These are phyloP conservation scores for Melinaea menophilus DNA, from an alignment of 2,888 invertebrate species.

Conservation along the genomic window DNA sequence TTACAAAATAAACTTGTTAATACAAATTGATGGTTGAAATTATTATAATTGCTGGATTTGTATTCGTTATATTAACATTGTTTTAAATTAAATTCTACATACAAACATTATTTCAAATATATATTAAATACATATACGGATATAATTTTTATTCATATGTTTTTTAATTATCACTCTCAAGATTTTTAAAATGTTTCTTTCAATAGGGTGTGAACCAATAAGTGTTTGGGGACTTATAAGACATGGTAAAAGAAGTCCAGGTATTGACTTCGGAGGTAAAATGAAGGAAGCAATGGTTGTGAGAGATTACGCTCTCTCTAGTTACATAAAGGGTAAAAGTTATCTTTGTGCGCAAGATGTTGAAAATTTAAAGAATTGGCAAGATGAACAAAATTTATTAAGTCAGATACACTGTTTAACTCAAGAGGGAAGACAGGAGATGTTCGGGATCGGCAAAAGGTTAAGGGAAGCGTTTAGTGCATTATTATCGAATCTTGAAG, in stretches of 20 bases:
- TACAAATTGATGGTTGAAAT: too few relatives aligned
- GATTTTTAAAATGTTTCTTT: background rate
- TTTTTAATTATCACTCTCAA: too few relatives aligned
- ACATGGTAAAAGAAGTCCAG: constrained; percentile 57
- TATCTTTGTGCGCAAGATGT: constrained; percentile 65
- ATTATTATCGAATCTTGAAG: constrained; percentile 69
- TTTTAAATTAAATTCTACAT: too few relatives aligned
- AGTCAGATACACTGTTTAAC: constrained; percentile 46
- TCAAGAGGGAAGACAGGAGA: constrained; percentile 78
- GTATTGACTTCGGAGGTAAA: constrained; percentile 35
- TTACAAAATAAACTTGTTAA: too few relatives aligned
- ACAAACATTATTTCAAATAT: too few relatives aligned
- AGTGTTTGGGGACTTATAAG: constrained; percentile 61
- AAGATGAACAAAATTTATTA: constrained; percentile 47
- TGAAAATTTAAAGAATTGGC: constrained; percentile 55
- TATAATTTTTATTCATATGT: too few relatives aligned
- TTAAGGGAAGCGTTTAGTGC: constrained; percentile 54
- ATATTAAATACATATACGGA: too few relatives aligned
- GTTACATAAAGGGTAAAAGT: constrained; percentile 52
- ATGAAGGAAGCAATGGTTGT: constrained; percentile 52
- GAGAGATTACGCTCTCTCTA: constrained; percentile 47
- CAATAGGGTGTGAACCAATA: constrained; percentile 57
- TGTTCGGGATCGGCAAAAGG: constrained; percentile 76
- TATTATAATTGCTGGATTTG: too few relatives aligned
- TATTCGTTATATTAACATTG: too few relatives aligned